These are phyloP conservation scores for Australoheros facetus DNA, from an alignment of 2,797 vertebrate species.

Conservation along the genomic window DNA sequence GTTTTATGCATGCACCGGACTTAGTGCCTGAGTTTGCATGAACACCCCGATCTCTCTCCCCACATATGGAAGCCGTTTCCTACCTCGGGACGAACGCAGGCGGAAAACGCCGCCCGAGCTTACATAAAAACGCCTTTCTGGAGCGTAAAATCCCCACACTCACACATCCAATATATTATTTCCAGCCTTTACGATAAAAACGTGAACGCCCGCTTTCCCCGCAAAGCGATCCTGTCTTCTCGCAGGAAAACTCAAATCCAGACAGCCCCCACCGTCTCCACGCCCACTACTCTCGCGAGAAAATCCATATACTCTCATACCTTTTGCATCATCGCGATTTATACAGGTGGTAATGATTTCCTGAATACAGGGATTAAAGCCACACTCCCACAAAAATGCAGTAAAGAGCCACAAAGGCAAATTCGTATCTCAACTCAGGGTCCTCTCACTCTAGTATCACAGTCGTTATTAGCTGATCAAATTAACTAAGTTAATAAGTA, in stretches of 20 bases:
- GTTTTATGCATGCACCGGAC: conserved; percentile 28
- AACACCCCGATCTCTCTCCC: conserved; percentile 17
- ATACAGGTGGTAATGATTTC: neutral
- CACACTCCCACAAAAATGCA: neutral
- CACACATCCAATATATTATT: neutral
- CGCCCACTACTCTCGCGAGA: conserved; percentile 69
- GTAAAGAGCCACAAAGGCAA: neutral
- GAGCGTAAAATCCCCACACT: neutral
- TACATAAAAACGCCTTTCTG: neutral
- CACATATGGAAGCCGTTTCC: conserved; percentile 27
- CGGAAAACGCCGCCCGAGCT: conserved; percentile 44
- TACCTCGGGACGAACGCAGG: conserved; percentile 1
- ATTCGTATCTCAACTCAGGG: too few relatives aligned
- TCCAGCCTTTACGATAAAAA: too few relatives aligned
- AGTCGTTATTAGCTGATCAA: neutral
- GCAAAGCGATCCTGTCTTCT: neutral
- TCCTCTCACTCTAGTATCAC: neutral
- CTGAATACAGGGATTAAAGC: neutral
- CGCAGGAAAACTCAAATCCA: conserved; percentile 19
- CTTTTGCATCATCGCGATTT: neutral
- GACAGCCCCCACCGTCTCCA: conserved; percentile 35
- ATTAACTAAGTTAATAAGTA: neutral
- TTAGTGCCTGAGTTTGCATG: conserved; percentile 46
- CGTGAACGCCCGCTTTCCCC: neutral
- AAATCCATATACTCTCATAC: neutral